Evolutionary conservation across 2,888 invertebrate genomes (phyloP).

Genomic region (Capitulum mitella): DNA sequence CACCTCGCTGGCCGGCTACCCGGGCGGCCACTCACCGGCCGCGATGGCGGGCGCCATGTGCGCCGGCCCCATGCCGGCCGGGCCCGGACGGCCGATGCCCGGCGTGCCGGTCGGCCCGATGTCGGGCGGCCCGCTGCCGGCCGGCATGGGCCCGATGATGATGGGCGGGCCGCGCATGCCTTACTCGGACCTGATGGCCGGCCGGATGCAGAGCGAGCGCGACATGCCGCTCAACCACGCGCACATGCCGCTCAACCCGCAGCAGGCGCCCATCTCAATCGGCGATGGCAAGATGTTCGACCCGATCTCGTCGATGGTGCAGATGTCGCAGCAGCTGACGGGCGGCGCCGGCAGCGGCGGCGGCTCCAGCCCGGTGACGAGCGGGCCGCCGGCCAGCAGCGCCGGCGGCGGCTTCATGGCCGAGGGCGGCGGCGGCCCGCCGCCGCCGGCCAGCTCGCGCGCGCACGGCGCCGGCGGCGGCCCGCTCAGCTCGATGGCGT

Average conservation of each 20-base stretch:
- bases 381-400: constrained; percentile 29
- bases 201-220: constrained; percentile 6
- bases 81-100: neutral
- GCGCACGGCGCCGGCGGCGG: constrained; percentile 27
- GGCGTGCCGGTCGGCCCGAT: neutral
- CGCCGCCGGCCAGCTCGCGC: constrained; percentile 37
- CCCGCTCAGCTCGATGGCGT: constrained; percentile 26
- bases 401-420: neutral
- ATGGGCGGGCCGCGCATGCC: constrained; percentile 38
- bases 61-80: neutral
- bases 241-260: constrained; percentile 44
- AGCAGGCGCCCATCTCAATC: constrained; percentile 36
- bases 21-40: neutral
- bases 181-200: constrained; percentile 30
- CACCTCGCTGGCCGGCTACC: neutral
- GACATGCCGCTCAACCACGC: constrained; percentile 37
- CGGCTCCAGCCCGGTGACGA: constrained; percentile 26
- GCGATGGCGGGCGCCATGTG: neutral
- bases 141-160: constrained; percentile 28
- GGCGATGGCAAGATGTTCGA: constrained; percentile 57
- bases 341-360: constrained; percentile 49
- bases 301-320: constrained; percentile 85
- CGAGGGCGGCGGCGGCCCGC: constrained; percentile 26
- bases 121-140: constrained; percentile 29
- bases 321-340: constrained; percentile 88